Evolutionary conservation across 2,113 vertebrate genomes (phyloP), one percentile per base, ranked within the genome.

Genomic region (Cyprinus carpio): DNA sequence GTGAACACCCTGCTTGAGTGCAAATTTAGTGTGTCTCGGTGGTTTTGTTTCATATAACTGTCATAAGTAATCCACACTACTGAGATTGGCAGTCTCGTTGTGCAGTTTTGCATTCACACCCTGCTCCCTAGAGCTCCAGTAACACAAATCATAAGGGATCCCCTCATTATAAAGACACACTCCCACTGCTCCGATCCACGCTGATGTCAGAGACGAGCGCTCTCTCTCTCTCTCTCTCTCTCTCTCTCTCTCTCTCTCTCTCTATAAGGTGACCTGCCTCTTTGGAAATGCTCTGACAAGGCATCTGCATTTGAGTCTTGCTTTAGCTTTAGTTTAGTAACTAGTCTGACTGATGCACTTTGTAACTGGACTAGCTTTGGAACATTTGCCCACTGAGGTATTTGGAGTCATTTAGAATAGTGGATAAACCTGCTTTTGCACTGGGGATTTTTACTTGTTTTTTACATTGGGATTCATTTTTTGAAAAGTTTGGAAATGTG

Each of bases 191-290:
- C 27, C 31, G 27, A 75, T 51, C 74, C 25, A 3, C 2, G 67
- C 75, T 92, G 91, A 93, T 91, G 89, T 92, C 88, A 93, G 80
- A 34, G 89, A 56, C 34, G 37, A 49, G n/a, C 71, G 60, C 51
- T 54, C 34, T 40, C 37, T 40, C 37, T 40, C 37, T 40, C 37
- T 75, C 81, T n/a, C 82, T 64, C 85, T 40, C 78, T 64, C 84
- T 82, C 81, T 37, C 65, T 72, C 80, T 29, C 80, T 77, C 74
- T 40, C 86, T 18, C 46, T 20, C 83, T 51, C 37, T 1, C 88
- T 90, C 91, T 93, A 93, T 94, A 94, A 94, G 91, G 91, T 89
- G 76, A 89, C 81, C 85, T 87, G 81, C 87, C 8, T 40, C 82
- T 60, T 25, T 77, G 75, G 90, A 87, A 88, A 88, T 88, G 87